phyloP scores from a whole-genome alignment of 1,140 invertebrate species.

The Adoxophyes honmai region DNA sequence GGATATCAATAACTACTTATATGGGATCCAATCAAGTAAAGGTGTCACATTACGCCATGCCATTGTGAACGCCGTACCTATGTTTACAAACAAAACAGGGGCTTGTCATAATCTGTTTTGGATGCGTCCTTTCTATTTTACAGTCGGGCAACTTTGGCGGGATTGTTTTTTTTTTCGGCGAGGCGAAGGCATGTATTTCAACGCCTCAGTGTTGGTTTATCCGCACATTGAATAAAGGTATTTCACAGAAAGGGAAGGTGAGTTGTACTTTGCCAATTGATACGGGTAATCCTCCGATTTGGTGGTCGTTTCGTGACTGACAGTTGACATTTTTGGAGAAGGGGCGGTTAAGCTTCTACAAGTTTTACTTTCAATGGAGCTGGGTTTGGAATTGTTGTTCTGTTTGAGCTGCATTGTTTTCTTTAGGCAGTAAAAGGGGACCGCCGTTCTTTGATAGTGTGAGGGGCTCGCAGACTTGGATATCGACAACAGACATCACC shows the following conservation, averaged over 20 bases:
- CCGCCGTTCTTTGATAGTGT: too few species aligned
- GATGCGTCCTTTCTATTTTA: slow-evolving; percentile 61
- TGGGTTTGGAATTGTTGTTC: slow-evolving; percentile 25
- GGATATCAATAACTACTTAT: slow-evolving; percentile 63
- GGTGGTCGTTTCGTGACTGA: slow-evolving; percentile 56
- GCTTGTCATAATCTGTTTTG: slow-evolving; percentile 74
- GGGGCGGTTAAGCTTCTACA: slow-evolving; percentile 34
- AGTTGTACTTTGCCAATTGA: slow-evolving; percentile 38
- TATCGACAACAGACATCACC: too few species aligned
- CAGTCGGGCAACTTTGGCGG: slow-evolving; percentile 56
- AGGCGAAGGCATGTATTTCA: slow-evolving; percentile 63
- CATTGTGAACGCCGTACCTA: slow-evolving; percentile 47
- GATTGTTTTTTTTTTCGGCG: slow-evolving; percentile 55
- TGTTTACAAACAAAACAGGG: slow-evolving; percentile 76
- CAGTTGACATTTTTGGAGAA: slow-evolving; percentile 51
- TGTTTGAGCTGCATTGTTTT: slow-evolving; percentile 29
- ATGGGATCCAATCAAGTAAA: slow-evolving; percentile 55
- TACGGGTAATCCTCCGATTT: slow-evolving; percentile 48
- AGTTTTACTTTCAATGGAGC: slow-evolving; percentile 50
- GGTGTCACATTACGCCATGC: slow-evolving; percentile 66
- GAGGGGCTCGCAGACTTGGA: too few species aligned
- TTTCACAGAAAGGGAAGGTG: slow-evolving; percentile 62
- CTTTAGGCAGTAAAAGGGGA: too few species aligned
- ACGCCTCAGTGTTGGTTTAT: slow-evolving; percentile 71
- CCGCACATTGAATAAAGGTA: slow-evolving; percentile 51